phyloP scores from a whole-genome alignment of 2,113 vertebrate species.

The Antechinus stuartii region DNA sequence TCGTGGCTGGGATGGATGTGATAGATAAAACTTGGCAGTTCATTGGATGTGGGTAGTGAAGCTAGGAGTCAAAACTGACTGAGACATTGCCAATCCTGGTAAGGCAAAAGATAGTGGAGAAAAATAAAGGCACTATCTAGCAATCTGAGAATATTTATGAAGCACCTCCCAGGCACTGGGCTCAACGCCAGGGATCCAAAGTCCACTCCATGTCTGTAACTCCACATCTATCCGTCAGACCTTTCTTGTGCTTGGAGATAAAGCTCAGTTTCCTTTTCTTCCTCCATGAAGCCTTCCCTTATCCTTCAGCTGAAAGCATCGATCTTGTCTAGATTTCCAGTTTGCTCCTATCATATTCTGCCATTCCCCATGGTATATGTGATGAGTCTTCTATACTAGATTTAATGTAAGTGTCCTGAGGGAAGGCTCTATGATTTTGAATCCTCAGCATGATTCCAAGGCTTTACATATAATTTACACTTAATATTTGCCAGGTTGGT shows the following conservation, averaged over 20 bases:
- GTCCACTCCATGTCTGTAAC: not conserved
- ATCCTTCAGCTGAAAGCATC: not conserved
- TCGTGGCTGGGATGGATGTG: not conserved
- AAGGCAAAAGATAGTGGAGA: not conserved
- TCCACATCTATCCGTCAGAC: not conserved
- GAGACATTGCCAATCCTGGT: not conserved
- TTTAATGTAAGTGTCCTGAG: not conserved
- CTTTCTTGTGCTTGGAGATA: not conserved
- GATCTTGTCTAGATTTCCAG: not conserved
- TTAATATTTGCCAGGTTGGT: not conserved
- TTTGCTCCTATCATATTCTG: not conserved
- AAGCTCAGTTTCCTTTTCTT: too few relatives aligned
- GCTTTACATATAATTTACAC: not conserved
- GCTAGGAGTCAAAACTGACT: not conserved
- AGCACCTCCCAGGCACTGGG: not conserved
- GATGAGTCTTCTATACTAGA: not conserved
- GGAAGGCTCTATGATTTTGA: not conserved
- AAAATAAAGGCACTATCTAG: not conserved
- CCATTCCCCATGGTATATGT: not conserved
- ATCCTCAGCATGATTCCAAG: not conserved
- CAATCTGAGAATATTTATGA: not conserved
- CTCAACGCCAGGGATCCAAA: not conserved
- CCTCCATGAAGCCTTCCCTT: not conserved
- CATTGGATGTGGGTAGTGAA: not conserved
- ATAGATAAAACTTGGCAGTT: not conserved